Base-by-base conservation (phyloP, 2,797 vertebrate species). In the Semaprochilodus insignis region DNA sequence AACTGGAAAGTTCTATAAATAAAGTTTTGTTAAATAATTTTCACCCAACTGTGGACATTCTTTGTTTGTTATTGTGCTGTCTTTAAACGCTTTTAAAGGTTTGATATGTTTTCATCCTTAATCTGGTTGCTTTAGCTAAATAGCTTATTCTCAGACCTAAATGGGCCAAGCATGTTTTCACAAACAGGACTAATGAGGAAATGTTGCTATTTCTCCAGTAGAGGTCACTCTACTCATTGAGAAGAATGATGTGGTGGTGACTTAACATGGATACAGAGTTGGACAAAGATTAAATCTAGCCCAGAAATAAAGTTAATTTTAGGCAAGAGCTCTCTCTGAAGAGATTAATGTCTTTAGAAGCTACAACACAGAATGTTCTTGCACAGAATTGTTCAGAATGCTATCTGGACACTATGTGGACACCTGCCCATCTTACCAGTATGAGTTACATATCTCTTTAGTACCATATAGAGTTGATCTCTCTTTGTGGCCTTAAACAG, bases 1-100 rank as follows among this genome's bases (percentile, higher is more conserved):
- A 15, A 59, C 27, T 78, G 34, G 13, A 27, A 82, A 60, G 67
- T 48, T 70, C 34, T 3, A 69, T 77, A 60, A 82, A 77, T 77
- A 72, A 82, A 71, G 40, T 6, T 62, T 60, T 54, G 11, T 51
- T 13, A 70, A 60, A 59, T 10, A 10, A 59, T 40, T 25, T 19
- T 74, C 31, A 36, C n/a, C 44, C 27, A 55, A 16, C 13, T 31
- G 5, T 2, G 6, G 6, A 27, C 23, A 23, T 51, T 4, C 17
- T 66, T 73, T 25, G 48, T 66, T 74, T 19, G 19, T 1, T 51
- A 62, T 36, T 23, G 11, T 48, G 6, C n/a, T 55, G 21, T 57
- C 19, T 74, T 66, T 54, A 31, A 23, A 23, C 6, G 62, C 4
- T 16, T 67, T 6, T 17, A 13, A 23, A 62, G 36, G 59, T 10